phyloP scores from a whole-genome alignment of 1,140 invertebrate genomes.

The Wasmannia auropunctata region DNA sequence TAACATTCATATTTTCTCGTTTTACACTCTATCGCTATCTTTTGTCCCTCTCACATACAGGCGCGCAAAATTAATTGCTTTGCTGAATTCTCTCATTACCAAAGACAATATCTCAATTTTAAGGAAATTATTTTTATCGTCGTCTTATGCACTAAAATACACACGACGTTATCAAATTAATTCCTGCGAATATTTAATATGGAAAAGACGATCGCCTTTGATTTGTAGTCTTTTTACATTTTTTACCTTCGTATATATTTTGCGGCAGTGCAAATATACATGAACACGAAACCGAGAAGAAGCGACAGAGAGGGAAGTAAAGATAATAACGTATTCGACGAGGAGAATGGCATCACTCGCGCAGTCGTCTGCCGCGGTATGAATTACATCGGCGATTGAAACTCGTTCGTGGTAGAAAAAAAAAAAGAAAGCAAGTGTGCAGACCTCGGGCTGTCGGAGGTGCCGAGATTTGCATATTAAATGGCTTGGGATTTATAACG shows the following conservation, averaged over 20 bases:
- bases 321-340: constrained; percentile 71
- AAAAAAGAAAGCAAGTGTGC: constrained; percentile 57
- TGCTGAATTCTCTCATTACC: not conserved
- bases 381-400: constrained; percentile 79
- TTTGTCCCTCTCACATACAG: not conserved
- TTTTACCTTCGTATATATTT: not conserved
- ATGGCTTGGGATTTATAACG: constrained; percentile 85
- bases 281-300: not conserved
- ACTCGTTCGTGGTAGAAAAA: constrained; percentile 76
- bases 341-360: constrained; percentile 68
- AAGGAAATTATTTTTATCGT: not conserved
- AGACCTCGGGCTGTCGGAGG: constrained; percentile 62
- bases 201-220: not conserved
- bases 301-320: constrained; percentile 53
- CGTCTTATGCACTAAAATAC: not conserved
- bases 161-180: not conserved
- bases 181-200: constrained; percentile 1
- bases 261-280: constrained; percentile 55
- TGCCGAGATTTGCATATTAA: constrained; percentile 84
- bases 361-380: constrained; percentile 60
- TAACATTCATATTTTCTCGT: not conserved
- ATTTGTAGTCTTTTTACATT: constrained; percentile 19
- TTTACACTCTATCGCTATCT: not conserved
- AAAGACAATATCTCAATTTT: not conserved
- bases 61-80: not conserved